phyloP scores from a whole-genome alignment of 1,140 invertebrate species.

The Magallana ariakensis region DNA sequence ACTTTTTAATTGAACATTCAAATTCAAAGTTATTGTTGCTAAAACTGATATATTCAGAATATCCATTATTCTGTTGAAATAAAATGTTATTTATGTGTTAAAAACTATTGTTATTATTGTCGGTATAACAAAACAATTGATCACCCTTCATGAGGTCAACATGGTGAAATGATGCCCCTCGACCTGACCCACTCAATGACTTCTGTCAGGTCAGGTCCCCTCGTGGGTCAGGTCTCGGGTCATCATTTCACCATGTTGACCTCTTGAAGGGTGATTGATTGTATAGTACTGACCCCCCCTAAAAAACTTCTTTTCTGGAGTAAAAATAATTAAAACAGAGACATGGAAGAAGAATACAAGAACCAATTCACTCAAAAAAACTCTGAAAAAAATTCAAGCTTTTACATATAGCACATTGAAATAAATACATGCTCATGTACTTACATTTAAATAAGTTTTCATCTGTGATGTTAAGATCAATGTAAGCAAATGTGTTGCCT shows the following conservation, averaged over 20 bases:
- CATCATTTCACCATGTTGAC: background rate
- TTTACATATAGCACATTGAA: too few relatives aligned
- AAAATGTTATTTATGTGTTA: background rate
- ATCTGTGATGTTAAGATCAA: conserved; percentile 55
- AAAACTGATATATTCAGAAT: background rate
- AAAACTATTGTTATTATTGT: too few relatives aligned
- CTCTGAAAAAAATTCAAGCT: too few relatives aligned
- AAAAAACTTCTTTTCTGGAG: too few relatives aligned
- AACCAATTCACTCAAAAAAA: too few relatives aligned
- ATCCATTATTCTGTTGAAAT: background rate
- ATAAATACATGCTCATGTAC: background rate
- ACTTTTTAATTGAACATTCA: background rate
- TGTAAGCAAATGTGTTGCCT: conserved; percentile 63
- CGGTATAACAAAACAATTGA: too few relatives aligned
- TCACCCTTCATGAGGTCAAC: too few relatives aligned
- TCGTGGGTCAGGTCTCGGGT: background rate
- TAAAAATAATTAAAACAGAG: too few relatives aligned
- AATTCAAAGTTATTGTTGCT: background rate
- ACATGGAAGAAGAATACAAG: too few relatives aligned
- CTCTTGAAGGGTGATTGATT: too few relatives aligned
- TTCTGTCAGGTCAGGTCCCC: background rate
- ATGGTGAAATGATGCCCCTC: too few relatives aligned
- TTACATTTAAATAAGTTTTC: conserved; percentile 56
- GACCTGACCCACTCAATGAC: background rate
- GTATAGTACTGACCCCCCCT: too few relatives aligned